Base-by-base conservation (phyloP, 2,888 invertebrate species). In the Myopa testacea region DNA sequence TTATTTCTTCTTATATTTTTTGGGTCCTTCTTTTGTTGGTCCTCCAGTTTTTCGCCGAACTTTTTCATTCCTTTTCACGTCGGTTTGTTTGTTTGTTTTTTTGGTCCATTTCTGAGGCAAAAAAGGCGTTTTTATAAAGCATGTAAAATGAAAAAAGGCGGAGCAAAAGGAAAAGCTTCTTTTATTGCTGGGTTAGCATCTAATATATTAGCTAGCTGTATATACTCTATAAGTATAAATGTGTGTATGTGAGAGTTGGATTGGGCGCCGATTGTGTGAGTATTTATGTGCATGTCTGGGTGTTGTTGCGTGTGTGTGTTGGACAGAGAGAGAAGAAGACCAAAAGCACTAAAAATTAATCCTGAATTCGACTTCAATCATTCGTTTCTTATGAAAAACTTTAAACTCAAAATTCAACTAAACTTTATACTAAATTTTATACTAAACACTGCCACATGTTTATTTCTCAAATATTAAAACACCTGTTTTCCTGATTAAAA, bases 71-170 rank as follows among this genome's bases (percentile, higher is more conserved):
- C 14, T 65, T 38, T 3, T 65, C 14, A 14, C 12, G 3, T 65
- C 34, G 10, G 37, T 38, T 34, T 38, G 4, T 12, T 65, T 65
- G 65, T 6, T 38, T n/a, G n/a, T n/a, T 16, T 26, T 63, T 26
- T 2, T 63, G 19, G n/a, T 34, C 37, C 63, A 19, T 65, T 65
- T 65, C 37, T 62, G 4, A 3, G 37, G 12, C 3, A 38, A 70
- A 74, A 67, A 55, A 68, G 71, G 72, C 73, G 69, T 37, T 63
- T 65, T 73, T 16, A 12, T 40, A 34, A 52, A 74, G 50, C 76
- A 40, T 50, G 58, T 50, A 34, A 16, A 75, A 77, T 75, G 72
- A 34, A 77, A 79, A 77, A 75, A 62, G 79, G 79, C 79, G 79
- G 79, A 75, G 79, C 77, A 60, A 77, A 40, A 45, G 10, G 7